Base-by-base conservation (phyloP, 2,113 vertebrate genomes). In the Alexandromys fortis region DNA sequence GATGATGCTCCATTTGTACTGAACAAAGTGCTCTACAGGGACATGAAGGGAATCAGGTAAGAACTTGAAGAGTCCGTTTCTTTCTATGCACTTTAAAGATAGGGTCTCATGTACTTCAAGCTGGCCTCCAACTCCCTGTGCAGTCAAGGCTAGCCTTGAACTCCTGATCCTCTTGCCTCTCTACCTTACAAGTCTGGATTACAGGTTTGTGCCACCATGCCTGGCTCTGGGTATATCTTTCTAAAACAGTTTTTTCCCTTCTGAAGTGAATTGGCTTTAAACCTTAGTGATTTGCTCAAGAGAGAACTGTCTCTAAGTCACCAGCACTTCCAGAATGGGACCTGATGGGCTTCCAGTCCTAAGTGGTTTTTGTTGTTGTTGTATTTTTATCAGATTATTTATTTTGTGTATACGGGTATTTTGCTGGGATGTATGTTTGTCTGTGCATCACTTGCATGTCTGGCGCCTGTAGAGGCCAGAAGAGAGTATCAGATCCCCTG, bases 1-100 rank as follows among this genome's bases (percentile, higher is more conserved):
- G 98, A 98, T 0, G 98, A 99, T 89, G 98, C 98, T 86, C 98
- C 98, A 0, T 98, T 97, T 89, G 92, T 99, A 47, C 90, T 99
- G 1, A 99, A 99, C 92, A 97, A 92, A 96, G 95, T 91, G 4
- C 98, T 99, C 76, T 98, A 98, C 90, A 98, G 97, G 92, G 98
- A 98, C 86, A 99, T 98, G 98, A 97, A 98, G 65, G 98, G 98
- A 91, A 96, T 99, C 81, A 99, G 99, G 99, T 99, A 97, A 98
- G 98, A 91, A 94, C 96, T 86, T 90, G 17, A 89, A 76, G 73
- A 94, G 63, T 14, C 47, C 0, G 0, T 49, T 70, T 87, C 86
- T 55, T 52, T 26, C 45, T 35, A 0, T 47, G 22, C 35, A 0
- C 70, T n/a, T 55, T 38, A 55, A 52, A 72, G 47, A 28, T 24